Conservation (phyloP, 2,113 vertebrate genomes). For the Grammomys surdaster region DNA sequence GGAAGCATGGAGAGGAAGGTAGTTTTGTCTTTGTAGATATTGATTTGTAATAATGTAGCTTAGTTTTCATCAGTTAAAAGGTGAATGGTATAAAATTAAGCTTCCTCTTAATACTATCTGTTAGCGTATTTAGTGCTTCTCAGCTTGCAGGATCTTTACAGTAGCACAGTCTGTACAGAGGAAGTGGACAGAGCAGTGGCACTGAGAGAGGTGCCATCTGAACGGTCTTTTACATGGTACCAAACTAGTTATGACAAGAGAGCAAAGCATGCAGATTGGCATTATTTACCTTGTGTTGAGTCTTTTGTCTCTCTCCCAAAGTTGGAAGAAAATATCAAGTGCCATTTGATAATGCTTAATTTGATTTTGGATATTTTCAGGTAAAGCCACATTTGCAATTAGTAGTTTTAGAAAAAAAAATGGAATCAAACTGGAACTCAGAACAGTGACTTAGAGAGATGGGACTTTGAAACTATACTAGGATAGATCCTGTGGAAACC, state of each 20-base stretch:
- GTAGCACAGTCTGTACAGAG: not conserved
- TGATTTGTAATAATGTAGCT: constrained; percentile 40
- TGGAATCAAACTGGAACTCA: constrained; percentile 25
- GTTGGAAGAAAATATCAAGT: constrained; percentile 37
- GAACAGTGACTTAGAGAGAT: not conserved
- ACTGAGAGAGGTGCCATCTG: not conserved
- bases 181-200: not conserved
- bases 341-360: constrained; percentile 43
- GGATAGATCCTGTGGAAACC: not conserved
- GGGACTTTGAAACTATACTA: not conserved
- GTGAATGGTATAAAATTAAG: not conserved
- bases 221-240: not conserved
- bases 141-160: not conserved
- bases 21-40: constrained; percentile 4
- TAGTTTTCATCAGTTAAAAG: constrained; percentile 59
- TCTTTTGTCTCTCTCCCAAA: not conserved
- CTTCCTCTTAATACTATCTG: constrained; percentile 47
- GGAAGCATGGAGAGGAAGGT: not conserved
- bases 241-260: constrained; percentile 25
- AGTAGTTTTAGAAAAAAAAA: constrained; percentile 1
- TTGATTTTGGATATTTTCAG: constrained; percentile 48
- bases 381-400: constrained; percentile 37
- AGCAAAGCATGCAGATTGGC: not conserved
- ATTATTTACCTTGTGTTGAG: not conserved
- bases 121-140: constrained; percentile 17